Evolutionary conservation across 1,140 invertebrate species (phyloP).

Genomic region (Aphelinus certus): DNA sequence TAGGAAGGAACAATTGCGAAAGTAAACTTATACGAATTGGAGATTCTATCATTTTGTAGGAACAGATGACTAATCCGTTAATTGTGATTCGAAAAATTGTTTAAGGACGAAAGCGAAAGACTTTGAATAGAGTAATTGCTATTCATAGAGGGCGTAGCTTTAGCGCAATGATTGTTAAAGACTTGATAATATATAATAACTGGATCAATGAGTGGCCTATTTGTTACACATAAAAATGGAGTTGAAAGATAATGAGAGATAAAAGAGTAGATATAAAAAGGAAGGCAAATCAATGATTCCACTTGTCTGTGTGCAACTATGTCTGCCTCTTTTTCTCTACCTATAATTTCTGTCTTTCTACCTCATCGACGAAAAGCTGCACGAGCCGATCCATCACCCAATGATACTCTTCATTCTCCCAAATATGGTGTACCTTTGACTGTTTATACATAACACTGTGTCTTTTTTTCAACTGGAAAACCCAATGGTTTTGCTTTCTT

Average conservation of each 20-base stretch:
- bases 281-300: conserved; percentile 21
- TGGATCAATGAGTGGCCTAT: no score
- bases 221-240: no score
- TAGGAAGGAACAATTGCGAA: no score
- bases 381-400: conserved; percentile 25
- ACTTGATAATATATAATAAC: no score
- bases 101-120: no score
- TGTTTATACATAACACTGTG: not conserved
- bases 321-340: not conserved
- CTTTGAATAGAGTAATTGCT: no score
- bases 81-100: no score
- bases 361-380: not conserved
- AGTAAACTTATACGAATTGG: no score
- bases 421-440: not conserved
- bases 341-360: not conserved
- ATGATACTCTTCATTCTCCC: not conserved
- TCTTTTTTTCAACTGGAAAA: conserved; percentile 1
- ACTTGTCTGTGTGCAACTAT: not conserved
- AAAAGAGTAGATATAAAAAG: not conserved
- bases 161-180: no score
- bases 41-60: no score
- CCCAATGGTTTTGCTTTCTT: not conserved
- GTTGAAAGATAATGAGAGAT: not conserved
- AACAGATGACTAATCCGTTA: no score
- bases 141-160: no score